Percentiles rank a stretch among this genome's conserved stretches.
Evolutionary conservation across 37 sponge, comb jelly and placozoan genomes (phyloP).

Genomic region (Hormiphora californensis): DNA sequence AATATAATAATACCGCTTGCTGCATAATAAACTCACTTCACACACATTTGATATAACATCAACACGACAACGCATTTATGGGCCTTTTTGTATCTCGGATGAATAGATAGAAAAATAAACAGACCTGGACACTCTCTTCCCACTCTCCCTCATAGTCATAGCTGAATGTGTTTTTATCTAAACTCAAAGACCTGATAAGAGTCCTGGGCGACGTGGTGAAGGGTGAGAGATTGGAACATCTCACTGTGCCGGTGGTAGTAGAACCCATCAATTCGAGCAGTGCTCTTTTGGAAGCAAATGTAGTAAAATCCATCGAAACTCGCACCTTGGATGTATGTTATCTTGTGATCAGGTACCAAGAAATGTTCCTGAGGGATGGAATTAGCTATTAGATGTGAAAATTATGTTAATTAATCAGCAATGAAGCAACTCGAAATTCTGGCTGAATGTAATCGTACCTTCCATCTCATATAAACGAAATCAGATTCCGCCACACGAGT

Average conservation of each 20-base stretch:
- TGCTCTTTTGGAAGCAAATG: conserved; percentile 76
- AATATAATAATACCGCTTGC: too few species aligned
- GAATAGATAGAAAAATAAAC: too few species aligned
- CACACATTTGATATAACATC: too few species aligned
- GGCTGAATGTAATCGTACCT: conserved; percentile 59
- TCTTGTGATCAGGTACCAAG: conserved; percentile 83
- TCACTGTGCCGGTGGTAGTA: conserved; percentile 87
- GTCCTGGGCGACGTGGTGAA: conserved; percentile 41
- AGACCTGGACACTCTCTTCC: too few species aligned
- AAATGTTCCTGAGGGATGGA: conserved; percentile 76
- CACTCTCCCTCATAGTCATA: too few species aligned
- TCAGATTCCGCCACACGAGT: conserved; percentile 62
- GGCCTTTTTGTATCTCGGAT: too few species aligned
- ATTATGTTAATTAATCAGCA: neutral
- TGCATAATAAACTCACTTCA: too few species aligned
- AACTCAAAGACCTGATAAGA: conserved; percentile 27
- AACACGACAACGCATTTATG: too few species aligned
- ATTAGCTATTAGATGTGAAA: neutral
- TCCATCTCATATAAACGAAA: conserved; percentile 97
- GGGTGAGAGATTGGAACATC: conserved; percentile 62
- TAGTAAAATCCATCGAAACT: conserved; percentile 97
- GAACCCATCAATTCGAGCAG: conserved; percentile 80
- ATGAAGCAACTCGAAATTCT: neutral
- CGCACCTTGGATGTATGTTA: conserved; percentile 82
- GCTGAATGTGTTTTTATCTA: too few species aligned